Conservation (phyloP, 2,797 vertebrate species). For the Alcedo quadribrachys region DNA sequence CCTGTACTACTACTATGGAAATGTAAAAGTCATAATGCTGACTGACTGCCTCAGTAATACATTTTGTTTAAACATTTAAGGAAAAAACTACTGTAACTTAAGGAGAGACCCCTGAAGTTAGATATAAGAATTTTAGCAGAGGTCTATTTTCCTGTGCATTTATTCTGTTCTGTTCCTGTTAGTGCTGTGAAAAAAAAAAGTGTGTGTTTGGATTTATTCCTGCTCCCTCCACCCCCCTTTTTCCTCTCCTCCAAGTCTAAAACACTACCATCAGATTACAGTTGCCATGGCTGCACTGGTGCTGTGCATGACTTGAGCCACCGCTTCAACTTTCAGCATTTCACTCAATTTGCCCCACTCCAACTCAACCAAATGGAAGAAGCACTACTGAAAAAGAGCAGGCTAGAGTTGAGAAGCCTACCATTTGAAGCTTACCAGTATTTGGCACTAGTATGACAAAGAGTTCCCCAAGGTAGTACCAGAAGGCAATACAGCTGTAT, state of each 20-base stretch:
- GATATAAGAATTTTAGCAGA: not conserved
- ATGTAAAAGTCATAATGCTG: not conserved
- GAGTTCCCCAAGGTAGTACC: not conserved
- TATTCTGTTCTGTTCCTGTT: not conserved
- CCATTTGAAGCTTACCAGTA: not conserved
- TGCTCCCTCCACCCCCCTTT: no score
- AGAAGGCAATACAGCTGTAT: not conserved
- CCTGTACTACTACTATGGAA: not conserved
- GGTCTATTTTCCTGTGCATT: not conserved
- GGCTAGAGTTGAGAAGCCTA: not conserved
- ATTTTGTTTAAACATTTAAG: not conserved
- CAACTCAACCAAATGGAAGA: not conserved
- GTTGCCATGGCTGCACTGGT: not conserved
- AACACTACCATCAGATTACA: not conserved
- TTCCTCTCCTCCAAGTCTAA: not conserved
- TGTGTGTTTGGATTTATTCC: not conserved
- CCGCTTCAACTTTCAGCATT: not conserved
- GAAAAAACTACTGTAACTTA: not conserved
- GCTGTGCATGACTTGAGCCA: not conserved
- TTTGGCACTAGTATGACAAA: not conserved
- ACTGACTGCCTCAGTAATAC: not conserved
- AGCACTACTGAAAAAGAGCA: not conserved
- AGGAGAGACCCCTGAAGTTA: not conserved
- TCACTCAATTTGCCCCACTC: not conserved
- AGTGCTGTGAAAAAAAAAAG: not conserved